Base-by-base conservation (phyloP, 2,888 invertebrate species). In the Oxyteleia sp. region DNA sequence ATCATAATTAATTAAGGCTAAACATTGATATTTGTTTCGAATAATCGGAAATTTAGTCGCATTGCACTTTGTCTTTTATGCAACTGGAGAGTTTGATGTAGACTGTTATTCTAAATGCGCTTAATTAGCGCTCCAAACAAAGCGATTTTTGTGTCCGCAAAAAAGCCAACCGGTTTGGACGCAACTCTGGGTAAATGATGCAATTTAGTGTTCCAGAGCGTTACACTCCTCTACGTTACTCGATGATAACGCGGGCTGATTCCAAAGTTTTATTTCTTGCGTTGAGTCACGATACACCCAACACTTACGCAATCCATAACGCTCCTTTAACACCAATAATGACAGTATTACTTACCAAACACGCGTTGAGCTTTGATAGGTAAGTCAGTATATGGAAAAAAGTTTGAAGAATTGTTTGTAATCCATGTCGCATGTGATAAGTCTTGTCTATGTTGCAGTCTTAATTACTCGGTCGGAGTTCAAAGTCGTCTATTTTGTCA, bases 61-160 rank as follows among this genome's bases (percentile, higher is more conserved):
- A n/a, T 23, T 49, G 64, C 64, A 49, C 32, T 49, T 64, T 35
- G 41, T 41, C 41, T 61, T n/a, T 61, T 49, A 15, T 32, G 16
- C 32, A 32, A 35, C 11, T 23, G 3, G 23, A 5, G 23, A 23
- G 3, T 23, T 26, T 29, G 49, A 66, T 51, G 51, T 38, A 38
- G 18, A 51, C 61, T 72, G 49, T 49, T 59, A 78, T 82, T 74
- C 86, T 82, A 82, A 86, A 82, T 75, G 51, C 38, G 76, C 81
- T 86, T 87, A 86, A 88, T 87, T 88, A 87, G 87, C 88, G 87
- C 87, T 85, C 41, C 82, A 81, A 88, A 86, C 84, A 84, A 82
- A 80, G 66, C 74, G 85, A n/a, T n/a, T 66, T 66, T 66, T 66
- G 66, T 64, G 61, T 64, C 59, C 55, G 57, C 63, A 61, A 61